Conservation (phyloP, 2,113 vertebrate genomes). For the Vombatus ursinus region DNA sequence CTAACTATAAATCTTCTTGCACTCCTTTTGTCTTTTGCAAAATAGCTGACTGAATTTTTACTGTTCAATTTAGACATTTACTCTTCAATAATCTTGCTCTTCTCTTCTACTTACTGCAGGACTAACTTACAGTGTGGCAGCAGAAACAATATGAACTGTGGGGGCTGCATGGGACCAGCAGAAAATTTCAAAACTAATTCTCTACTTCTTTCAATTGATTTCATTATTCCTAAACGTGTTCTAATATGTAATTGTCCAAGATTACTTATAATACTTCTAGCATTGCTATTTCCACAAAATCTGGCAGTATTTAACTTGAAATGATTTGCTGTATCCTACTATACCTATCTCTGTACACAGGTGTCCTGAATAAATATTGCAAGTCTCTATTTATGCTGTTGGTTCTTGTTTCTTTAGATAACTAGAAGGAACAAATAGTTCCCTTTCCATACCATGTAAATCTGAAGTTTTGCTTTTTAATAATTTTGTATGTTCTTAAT, state of each 20-base stretch:
- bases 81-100: background rate
- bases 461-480: background rate
- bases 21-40: background rate
- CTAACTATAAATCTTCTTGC: background rate
- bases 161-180: background rate
- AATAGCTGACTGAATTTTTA: slow-evolving; percentile 13
- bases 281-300: background rate
- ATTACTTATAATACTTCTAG: background rate
- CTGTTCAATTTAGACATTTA: background rate
- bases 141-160: slow-evolving; percentile 28
- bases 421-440: background rate
- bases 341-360: background rate
- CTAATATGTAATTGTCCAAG: background rate
- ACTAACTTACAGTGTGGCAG: background rate
- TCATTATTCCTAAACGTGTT: slow-evolving; percentile 28
- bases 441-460: background rate
- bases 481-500: background rate
- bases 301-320: slow-evolving; percentile 15
- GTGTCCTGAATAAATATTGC: background rate
- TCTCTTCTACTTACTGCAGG: background rate
- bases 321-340: slow-evolving; percentile 8
- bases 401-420: background rate
- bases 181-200: background rate
- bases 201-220: slow-evolving; percentile 35
- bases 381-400: background rate